Evolutionary conservation across 2,113 vertebrate genomes (phyloP).

Genomic region (Nibea coibor): DNA sequence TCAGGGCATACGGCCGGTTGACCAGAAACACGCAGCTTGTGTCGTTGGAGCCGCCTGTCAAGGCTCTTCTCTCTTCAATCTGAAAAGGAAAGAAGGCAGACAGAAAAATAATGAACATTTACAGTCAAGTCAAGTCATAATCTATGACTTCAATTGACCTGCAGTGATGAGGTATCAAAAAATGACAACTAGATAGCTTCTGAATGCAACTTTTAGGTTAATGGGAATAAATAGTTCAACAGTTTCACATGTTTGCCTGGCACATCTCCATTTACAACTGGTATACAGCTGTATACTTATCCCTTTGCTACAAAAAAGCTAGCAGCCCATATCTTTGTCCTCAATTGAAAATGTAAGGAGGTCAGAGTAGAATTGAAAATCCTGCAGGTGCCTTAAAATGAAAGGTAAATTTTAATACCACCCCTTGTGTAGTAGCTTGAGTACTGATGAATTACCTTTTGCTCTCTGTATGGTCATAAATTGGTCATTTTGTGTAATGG

Average conservation of each 20-base stretch:
- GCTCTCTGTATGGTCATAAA: background rate
- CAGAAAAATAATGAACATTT: background rate
- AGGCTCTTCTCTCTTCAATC: constrained; percentile 78
- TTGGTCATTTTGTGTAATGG: background rate
- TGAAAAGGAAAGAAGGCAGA: constrained; percentile 42
- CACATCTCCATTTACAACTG: too few relatives aligned
- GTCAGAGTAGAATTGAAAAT: constrained; percentile 39
- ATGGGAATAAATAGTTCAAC: background rate
- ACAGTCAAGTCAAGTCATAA: background rate
- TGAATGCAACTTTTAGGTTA: background rate
- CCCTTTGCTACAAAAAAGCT: constrained; percentile 14
- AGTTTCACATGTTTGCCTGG: background rate
- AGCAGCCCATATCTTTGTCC: constrained; percentile 17
- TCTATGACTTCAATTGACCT: background rate
- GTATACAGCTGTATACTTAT: background rate
- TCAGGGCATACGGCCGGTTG: constrained; percentile 84
- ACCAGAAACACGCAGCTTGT: constrained; percentile 87
- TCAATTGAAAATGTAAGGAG: constrained; percentile 27
- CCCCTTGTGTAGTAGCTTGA: constrained; percentile 1
- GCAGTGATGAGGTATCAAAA: background rate
- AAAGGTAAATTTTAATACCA: constrained; percentile 31
- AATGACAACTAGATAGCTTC: too few relatives aligned
- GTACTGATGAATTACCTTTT: background rate
- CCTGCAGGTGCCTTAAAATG: constrained; percentile 17
- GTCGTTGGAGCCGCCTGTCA: constrained; percentile 71